Conservation (phyloP, 2,797 vertebrate species). For the Merluccius polli region DNA sequence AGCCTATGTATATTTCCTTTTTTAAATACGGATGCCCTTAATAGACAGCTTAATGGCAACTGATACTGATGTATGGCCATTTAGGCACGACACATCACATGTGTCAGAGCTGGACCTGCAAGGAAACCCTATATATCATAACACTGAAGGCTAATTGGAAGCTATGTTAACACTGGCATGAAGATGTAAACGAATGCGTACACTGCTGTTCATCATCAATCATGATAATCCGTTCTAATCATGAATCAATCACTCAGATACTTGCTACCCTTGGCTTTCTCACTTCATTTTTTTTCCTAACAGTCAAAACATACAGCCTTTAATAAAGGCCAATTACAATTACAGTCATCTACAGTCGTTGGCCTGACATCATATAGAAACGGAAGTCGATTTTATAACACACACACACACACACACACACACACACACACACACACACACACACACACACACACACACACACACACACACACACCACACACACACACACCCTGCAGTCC, state of each 20-base stretch:
- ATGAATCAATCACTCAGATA: neutral
- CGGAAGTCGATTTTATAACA: slow-evolving; percentile 22
- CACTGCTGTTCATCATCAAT: neutral
- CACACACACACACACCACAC: neutral
- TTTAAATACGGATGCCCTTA: slow-evolving; percentile 27
- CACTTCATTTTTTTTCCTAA: neutral
- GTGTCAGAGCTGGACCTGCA: neutral
- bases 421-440: slow-evolving; percentile 13
- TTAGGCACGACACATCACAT: slow-evolving; percentile 28
- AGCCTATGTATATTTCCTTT: slow-evolving; percentile 21
- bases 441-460: neutral
- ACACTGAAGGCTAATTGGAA: slow-evolving; percentile 24
- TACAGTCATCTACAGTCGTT: no score
- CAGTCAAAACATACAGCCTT: no score
- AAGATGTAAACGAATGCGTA: neutral
- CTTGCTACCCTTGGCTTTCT: neutral
- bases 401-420: slow-evolving; percentile 2
- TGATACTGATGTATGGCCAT: slow-evolving; percentile 30
- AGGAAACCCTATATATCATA: slow-evolving; percentile 4
- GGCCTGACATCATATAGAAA: slow-evolving; percentile 48
- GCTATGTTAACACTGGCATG: slow-evolving; percentile 16
- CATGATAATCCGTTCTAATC: neutral
- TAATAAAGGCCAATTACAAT: no score
- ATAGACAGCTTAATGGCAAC: slow-evolving; percentile 52
- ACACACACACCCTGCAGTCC: neutral